phyloP scores from a whole-genome alignment of 2,113 vertebrate genomes.

The Neomonachus schauinslandi region DNA sequence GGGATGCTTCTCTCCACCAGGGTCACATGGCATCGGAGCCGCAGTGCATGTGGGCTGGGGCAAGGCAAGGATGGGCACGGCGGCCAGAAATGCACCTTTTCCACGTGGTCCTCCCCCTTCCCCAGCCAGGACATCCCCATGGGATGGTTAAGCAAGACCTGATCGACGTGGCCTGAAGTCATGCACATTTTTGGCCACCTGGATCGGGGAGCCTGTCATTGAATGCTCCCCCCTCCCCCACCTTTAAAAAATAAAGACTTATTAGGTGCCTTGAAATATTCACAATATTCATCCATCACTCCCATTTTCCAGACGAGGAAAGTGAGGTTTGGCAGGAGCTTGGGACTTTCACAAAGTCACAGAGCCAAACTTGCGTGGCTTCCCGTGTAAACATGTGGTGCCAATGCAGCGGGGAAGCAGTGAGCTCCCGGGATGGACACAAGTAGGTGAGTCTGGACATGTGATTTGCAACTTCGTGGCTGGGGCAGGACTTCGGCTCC shows the following conservation, averaged over 20 bases:
- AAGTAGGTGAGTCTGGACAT: neutral
- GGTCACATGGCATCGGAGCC: neutral
- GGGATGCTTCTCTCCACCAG: neutral
- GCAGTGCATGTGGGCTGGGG: neutral
- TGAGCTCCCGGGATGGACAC: neutral
- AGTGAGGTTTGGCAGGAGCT: neutral
- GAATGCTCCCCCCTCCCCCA: neutral
- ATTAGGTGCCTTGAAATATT: neutral
- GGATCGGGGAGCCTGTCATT: neutral
- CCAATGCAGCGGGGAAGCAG: accelerated
- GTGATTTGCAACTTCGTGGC: neutral
- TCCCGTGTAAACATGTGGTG: neutral
- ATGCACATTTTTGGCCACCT: no score
- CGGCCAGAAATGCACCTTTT: neutral
- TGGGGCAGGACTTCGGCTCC: neutral
- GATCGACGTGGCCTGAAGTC: accelerated
- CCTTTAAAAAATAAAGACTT: neutral
- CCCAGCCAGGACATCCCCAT: neutral
- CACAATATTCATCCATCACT: neutral
- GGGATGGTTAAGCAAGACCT: neutral
- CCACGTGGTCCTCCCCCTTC: neutral
- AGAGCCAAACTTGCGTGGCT: neutral
- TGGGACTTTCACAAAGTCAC: neutral
- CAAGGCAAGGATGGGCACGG: neutral
- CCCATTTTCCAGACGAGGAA: constrained; percentile 6